Evolutionary conservation across 1,140 invertebrate species (phyloP), one percentile per base, ranked within the genome.

Genomic region (Agraylea sexmaculata): DNA sequence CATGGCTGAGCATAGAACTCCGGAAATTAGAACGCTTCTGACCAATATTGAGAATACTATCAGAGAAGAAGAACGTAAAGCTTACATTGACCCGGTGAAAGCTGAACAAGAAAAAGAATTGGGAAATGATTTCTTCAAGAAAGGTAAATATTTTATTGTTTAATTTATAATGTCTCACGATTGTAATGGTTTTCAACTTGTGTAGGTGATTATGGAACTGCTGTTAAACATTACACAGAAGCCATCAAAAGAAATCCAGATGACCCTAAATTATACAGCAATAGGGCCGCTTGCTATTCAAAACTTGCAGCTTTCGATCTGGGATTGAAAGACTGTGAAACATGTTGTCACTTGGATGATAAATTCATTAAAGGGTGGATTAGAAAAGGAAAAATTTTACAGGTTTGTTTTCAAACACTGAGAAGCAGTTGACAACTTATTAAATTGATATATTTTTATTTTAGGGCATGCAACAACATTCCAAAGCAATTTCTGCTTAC

Each of bases 291-390:
- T 0, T 97, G 93, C 63, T 98, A 97, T 61, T 94, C 92, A 1
- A 99, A 98, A 69, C 66, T 99, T 42, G 88, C 92, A 29, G 96
- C 97, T 18, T 99, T 99, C 60, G 86, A 89, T 65, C 67, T 97
- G 25, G 95, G 93, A n/a, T 67, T 99, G 1, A 90, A 87, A 62
- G 96, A 99, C 64, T 96, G 91, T 58, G 93, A 99, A 15, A 83
- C 83, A 51, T 98, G 93, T 62, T 82, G 96, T 35, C 78, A 87
- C 56, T 64, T 97, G 4, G 93, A 99, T 62, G 87, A 92, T 3
- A 92, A 85, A 63, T 99, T 99, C 64, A 88, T 98, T 32, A 98
- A 99, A 66, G 95, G 91, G 2, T 95, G 94, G 78, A 86, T 98
- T 43, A 71, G 94, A 31, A 97, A 97, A 74, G 94, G 89, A 28